Base-by-base conservation (phyloP, 2,888 invertebrate genomes). In the Tuberolachnus salignus region DNA sequence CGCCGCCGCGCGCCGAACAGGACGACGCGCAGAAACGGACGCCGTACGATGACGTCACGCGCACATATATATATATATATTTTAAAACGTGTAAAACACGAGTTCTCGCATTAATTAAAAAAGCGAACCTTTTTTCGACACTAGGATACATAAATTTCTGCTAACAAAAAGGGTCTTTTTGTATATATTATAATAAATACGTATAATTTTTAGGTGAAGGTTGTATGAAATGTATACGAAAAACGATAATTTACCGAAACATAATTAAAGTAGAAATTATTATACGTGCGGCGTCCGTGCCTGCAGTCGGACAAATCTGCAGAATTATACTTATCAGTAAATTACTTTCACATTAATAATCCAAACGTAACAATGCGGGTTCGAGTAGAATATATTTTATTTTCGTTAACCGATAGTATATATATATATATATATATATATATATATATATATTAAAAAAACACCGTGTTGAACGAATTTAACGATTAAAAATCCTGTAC, bases 101-200 rank as follows among this genome's bases (percentile, higher is more conserved):
- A 26, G 19, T 73, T 73, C 55, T 44, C 23, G 11, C 44, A 55
- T 70, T 70, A 9, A 70, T 70, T 57, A 70, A 57, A 69, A 70
- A 69, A 59, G 10, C 11, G 34, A 34, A 69, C 51, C 34, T 34
- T 69, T 53, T 53, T 69, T 19, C 51, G 19, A 53, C 51, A 34
- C 34, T 53, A 69, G 51, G 19, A 53, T 69, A 53, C 51, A 69
- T 69, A 69, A 11, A 69, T 69, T 69, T 53, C 19, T 16, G 53
- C 16, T 55, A 11, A 69, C 69, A 69, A 55, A 69, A 69, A 69
- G 67, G 51, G 26, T 42, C 3, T 69, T 44, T 42, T 55, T 4
- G 42, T 42, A 4, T 34, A 34, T 34, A 34, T 4, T 6, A 34
- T 34, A 34, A 4, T 34, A 4, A 34, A 34, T 34, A 34, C 34